phyloP scores from a whole-genome alignment of 2,113 vertebrate species.

The Casuarius casuarius region DNA sequence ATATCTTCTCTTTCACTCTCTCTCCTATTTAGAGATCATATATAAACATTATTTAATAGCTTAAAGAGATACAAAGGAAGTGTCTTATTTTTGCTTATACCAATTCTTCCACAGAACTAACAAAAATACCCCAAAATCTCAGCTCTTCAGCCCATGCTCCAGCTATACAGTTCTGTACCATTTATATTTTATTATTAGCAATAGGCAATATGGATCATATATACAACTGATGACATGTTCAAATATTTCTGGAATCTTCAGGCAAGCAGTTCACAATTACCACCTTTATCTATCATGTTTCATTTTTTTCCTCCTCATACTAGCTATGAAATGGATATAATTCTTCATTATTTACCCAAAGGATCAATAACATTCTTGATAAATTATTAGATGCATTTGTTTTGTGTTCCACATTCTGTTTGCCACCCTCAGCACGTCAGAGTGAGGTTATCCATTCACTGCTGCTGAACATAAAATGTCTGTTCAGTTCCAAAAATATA shows the following conservation, averaged over 20 bases:
- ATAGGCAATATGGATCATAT: background rate
- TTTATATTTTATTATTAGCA: background rate
- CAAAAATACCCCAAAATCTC: background rate
- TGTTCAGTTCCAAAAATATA: background rate
- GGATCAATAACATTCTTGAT: background rate
- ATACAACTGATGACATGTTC: background rate
- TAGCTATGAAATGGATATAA: background rate
- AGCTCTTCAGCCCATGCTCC: background rate
- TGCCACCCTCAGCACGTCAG: conserved; percentile 15
- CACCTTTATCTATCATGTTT: background rate
- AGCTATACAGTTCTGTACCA: background rate
- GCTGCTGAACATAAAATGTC: background rate
- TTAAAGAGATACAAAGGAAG: background rate
- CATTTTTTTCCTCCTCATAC: background rate
- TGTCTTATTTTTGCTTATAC: background rate
- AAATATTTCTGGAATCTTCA: background rate
- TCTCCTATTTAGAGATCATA: background rate
- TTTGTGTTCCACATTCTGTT: background rate
- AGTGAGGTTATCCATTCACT: conserved; percentile 30
- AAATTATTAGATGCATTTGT: background rate
- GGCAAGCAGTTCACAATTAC: background rate
- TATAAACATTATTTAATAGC: background rate
- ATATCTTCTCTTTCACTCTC: background rate
- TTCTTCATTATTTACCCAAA: conserved; percentile 8
- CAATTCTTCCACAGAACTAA: background rate